Evolutionary conservation across 2,888 invertebrate genomes (phyloP), one percentile per base, ranked within the genome.

Genomic region (Nasonia oneida): DNA sequence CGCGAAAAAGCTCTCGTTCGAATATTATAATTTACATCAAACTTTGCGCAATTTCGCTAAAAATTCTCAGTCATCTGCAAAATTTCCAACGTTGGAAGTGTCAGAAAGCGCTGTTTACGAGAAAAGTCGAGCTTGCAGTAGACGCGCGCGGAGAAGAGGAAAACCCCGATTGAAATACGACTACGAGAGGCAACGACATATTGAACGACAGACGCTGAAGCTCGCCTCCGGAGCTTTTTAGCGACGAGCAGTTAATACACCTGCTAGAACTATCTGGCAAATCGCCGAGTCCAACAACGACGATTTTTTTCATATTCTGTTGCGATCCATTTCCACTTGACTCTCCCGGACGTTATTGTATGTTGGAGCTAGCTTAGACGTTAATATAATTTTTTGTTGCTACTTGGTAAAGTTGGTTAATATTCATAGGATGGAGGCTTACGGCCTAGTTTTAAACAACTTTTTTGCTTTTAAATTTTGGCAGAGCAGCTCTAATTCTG

Each of bases 121-220:
- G 64, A 77, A 77, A 64, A 64, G 64, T 64, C 23, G 29, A 29
- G 33, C 57, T 57, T 57, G 57, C 57, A 18, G n/a, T 39, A 37
- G 61, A 61, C 1, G 61, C 33, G n/a, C 10, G 8, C 37, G 18
- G 18, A 29, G 39, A 47, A 50, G 47, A 12, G 8, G 33, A n/a
- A 70, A 71, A 80, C 37, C 50, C 47, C 50, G 53, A 80, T 80
- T 50, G 79, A 80, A 80, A 80, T 70, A 70, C 70, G 70, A 18
- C n/a, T 70, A 70, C 33, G 67, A 18, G 64, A 70, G 37, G 42
- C 33, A 29, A 18, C 67, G 53, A 6, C 79, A 39, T 70, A 37
- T 70, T 50, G 67, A 70, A 50, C 79, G 70, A 50, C 53, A 70
- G 67, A 70, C 42, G 70, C 37, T 70, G 37, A 15, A 14, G 37